These are phyloP conservation scores for Micronycteris hirsuta DNA, from an alignment of 2,113 vertebrate genomes.

Conservation along the genomic window DNA sequence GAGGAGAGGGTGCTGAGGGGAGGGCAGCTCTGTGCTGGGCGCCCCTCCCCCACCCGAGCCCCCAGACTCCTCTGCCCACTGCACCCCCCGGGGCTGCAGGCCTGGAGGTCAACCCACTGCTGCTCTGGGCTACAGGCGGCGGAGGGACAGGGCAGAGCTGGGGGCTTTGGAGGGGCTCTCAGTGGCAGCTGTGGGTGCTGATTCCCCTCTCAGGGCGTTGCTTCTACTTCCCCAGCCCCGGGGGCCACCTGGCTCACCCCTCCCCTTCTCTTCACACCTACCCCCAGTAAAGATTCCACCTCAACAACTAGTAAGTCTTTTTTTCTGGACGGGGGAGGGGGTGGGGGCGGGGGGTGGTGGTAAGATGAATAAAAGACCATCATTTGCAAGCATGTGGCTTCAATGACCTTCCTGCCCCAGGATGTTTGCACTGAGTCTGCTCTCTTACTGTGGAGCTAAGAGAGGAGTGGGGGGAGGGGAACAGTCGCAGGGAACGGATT, in stretches of 20 bases:
- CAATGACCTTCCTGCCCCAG: background rate
- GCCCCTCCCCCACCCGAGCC: rapidly evolving
- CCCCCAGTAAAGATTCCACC: background rate
- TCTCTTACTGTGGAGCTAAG: rapidly evolving
- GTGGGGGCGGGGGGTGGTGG: too few relatives aligned
- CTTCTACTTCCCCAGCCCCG: background rate
- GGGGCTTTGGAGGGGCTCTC: background rate
- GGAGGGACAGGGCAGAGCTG: background rate
- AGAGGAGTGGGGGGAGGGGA: too few relatives aligned
- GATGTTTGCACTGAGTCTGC: background rate
- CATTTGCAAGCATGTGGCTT: background rate
- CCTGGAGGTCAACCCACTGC: background rate
- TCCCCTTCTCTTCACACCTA: background rate
- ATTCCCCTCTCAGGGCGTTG: background rate
- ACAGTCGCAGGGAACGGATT: background rate
- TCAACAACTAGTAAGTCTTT: background rate
- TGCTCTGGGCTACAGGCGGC: background rate
- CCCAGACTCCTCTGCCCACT: too few relatives aligned
- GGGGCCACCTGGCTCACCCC: background rate
- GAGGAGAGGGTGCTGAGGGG: background rate
- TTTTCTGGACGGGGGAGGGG: rapidly evolving
- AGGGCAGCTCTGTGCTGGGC: background rate
- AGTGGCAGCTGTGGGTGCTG: too few relatives aligned
- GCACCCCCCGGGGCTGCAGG: rapidly evolving
- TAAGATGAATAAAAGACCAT: background rate